Evolutionary conservation across 2,797 vertebrate genomes (phyloP).

Genomic region (Craterocephalus amniculus): DNA sequence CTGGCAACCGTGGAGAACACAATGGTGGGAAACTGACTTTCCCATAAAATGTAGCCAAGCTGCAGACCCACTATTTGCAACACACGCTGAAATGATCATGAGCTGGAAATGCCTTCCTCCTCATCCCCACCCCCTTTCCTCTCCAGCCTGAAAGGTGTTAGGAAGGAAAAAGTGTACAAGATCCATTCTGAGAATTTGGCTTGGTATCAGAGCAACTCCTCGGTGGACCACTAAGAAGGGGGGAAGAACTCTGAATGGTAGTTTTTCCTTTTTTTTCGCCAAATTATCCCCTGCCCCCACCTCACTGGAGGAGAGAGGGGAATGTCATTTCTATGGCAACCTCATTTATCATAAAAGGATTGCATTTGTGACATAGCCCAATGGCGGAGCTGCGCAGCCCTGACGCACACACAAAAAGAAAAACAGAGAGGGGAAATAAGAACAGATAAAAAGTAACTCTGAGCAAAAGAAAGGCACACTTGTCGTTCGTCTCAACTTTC

Average conservation of each 20-base stretch:
- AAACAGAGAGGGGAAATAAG: constrained; percentile 28
- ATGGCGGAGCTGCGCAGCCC: constrained; percentile 54
- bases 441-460: constrained; percentile 54
- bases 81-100: constrained; percentile 73
- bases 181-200: constrained; percentile 84
- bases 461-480: constrained; percentile 76
- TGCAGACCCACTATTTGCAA: constrained; percentile 71
- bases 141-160: constrained; percentile 73
- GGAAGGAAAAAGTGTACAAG: constrained; percentile 60
- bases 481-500: constrained; percentile 83
- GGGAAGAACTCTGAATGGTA: constrained; percentile 54
- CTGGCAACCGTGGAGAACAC: constrained; percentile 83
- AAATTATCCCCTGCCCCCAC: constrained; percentile 71
- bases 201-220: constrained; percentile 80
- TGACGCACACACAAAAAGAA: constrained; percentile 13
- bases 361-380: constrained; percentile 78
- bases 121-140: constrained; percentile 75
- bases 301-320: constrained; percentile 76
- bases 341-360: constrained; percentile 85
- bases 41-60: constrained; percentile 85
- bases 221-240: constrained; percentile 52
- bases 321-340: constrained; percentile 87
- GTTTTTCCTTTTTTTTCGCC: constrained; percentile 52
- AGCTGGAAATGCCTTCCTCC: constrained; percentile 73
- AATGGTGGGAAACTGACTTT: constrained; percentile 88